Evolutionary conservation across 1,140 invertebrate genomes (phyloP), one percentile per base, ranked within the genome.

Genomic region (Drosophila micromelanica): DNA sequence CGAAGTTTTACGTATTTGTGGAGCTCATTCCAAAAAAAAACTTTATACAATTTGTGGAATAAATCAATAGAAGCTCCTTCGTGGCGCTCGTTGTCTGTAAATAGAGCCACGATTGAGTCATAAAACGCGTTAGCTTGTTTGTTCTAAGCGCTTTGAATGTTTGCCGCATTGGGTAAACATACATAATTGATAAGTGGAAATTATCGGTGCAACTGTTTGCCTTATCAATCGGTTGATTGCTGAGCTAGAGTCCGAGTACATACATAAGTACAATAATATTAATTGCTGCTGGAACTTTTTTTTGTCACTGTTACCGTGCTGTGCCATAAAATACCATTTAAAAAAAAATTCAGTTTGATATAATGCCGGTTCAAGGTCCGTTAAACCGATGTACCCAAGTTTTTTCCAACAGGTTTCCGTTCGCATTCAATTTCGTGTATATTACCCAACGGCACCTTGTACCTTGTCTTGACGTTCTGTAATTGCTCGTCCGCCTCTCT

Each of bases 401-500:
- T 63, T 43, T 63, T 56, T 17, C 60, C 60, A 77, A 73, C 82
- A 56, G 59, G 78, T 84, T 79, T 62, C 48, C 74, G 35, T 73
- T 67, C 55, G 55, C 46, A 64, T 61, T 71, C 55, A 38, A 43
- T 37, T 63, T 51, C 55, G 30, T 38, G 52, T 73, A 62, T 74
- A 51, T 68, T 64, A 61, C 43, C 45, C 40, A 73, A 85, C 42
- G 48, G 64, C 59, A 85, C 78, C 75, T 86, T 86, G 82, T 52
- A 82, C 79, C 57, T 51, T 69, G 62, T 48, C 63, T 67, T 82
- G 30, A 43, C 20, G 48, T 40, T 49, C 12, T 57, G 43, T 55
- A 62, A 37, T 61, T 64, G 55, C 42, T 59, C 11, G 40, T 20
- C 48, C 11, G 40, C 13, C 48, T 20, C 15, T 56, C 40, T 69